Evolutionary conservation across 2,888 invertebrate species (phyloP), one percentile per base, ranked within the genome.

Genomic region (Tortricodes alternella): DNA sequence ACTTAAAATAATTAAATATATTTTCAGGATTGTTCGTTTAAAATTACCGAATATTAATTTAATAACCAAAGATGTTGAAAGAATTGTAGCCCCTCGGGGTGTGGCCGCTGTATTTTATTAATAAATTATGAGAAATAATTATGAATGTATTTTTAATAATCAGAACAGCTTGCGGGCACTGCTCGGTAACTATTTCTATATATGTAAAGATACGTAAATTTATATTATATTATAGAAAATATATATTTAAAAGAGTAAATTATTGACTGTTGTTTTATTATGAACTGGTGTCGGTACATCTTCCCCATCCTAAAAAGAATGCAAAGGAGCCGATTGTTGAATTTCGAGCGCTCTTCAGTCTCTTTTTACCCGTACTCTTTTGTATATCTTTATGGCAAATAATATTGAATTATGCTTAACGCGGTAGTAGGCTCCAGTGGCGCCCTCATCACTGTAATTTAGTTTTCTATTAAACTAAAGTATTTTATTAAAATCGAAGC

Each of bases 181-280:
- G 21, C 24, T 35, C 13, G 35, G 35, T 8, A 21, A 29, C 18
- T 19, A 35, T 38, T 19, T 44, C 46, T 48, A 48, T 48, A 37
- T 48, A 35, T 48, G 35, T 48, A 48, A 37, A 48, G 23, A 48
- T 48, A 48, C 46, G 46, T 48, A 48, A 48, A 48, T 48, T 48
- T 48, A 34, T 48, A 48, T 44, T 27, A 46, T 46, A 46, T 18
- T 44, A 44, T 44, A 41, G 32, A 21, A 37, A 48, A 48, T 48
- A 48, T 48, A 48, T 48, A 48, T 48, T 48, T 48, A 48, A 46
- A 48, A 48, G 46, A 48, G 24, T 35, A 48, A 48, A 48, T 48
- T 34, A 48, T 48, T 35, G 11, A 11, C 8, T 3, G 23, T 48
- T 35, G 46, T 48, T 48, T 48, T 16, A 23, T 48, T 48, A 24